Base-by-base conservation (phyloP, 2,888 invertebrate species). In the Caenorhabditis imperialis region DNA sequence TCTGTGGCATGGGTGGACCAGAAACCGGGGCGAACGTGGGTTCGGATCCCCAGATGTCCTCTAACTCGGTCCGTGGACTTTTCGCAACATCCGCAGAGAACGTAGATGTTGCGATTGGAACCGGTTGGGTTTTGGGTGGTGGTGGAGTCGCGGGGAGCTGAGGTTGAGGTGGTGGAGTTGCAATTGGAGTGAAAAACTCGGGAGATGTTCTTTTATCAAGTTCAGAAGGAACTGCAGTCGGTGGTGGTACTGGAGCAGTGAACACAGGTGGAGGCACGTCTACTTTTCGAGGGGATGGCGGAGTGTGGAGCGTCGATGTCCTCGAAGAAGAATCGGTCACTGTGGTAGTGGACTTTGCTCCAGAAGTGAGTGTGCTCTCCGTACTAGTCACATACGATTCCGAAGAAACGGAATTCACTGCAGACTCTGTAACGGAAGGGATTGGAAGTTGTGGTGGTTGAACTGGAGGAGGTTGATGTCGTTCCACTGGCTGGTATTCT, bases 21-120 rank as follows among this genome's bases (percentile, higher is more conserved):
- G 75, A 38, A 6, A 45, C 30, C 25, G 62, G 47, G 70, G 27
- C 23, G 22, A 23, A 6, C 10, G 67, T 35, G 1, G 57, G 37
- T 20, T 22, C 25, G 5, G 61, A 18, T 20, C 33, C 61, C 74
- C 74, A 74, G 0, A 74, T 8, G 18, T 62, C 69, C 20, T 74
- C 67, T 1, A 74, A 35, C 27, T 74, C 74, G 1, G 67, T n/a
- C 48, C 55, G 47, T 14, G 73, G 73, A 37, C 53, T 60, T 16
- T 54, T 73, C 3, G 55, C 65, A 18, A 71, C 14, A 6, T 50
- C 57, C 12, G 50, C 50, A 10, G 51, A n/a, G 8, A 22, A 22
- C 8, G 7, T 62, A 6, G 30, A 23, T 8, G 25, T 47, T 5
- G 55, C n/a, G 14, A 50, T 35, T 22, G 61, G 38, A 37, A 60